These are phyloP conservation scores for Cyanoderma ruficeps DNA, from an alignment of 2,113 vertebrate genomes.

Conservation along the genomic window DNA sequence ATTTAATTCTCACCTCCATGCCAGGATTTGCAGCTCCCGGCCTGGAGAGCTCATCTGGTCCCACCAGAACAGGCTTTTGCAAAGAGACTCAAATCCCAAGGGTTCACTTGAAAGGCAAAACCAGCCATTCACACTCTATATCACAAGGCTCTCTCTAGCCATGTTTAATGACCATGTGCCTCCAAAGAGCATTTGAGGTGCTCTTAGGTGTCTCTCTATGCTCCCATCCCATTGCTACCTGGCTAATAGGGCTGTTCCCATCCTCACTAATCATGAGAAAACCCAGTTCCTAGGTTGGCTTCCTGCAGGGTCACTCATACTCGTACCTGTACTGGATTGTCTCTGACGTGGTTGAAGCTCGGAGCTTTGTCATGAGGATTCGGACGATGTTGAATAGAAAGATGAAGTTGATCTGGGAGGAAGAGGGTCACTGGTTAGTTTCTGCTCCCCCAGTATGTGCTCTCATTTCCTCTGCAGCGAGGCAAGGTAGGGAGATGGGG, in stretches of 20 bases:
- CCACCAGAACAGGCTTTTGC: neutral
- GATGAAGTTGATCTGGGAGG: slow-evolving; percentile 91
- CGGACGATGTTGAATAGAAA: slow-evolving; percentile 97
- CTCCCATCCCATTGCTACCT: neutral
- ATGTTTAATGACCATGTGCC: rapidly evolving
- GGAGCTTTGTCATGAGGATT: slow-evolving; percentile 95
- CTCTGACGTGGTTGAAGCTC: slow-evolving; percentile 92
- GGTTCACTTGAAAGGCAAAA: neutral
- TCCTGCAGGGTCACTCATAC: rapidly evolving
- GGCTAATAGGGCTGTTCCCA: neutral
- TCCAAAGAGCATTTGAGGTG: neutral
- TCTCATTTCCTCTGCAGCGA: neutral
- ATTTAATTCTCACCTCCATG: slow-evolving; percentile 10
- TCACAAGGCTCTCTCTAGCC: neutral
- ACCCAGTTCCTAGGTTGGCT: neutral
- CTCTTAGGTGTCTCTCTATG: neutral
- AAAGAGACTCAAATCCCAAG: neutral
- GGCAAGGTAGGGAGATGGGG: neutral
- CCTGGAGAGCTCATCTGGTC: neutral
- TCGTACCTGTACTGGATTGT: slow-evolving; percentile 88
- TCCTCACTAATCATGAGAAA: too few relatives aligned
- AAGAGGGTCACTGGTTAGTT: neutral
- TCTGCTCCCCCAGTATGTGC: neutral
- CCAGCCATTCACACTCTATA: neutral
- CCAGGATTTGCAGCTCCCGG: neutral